Evolutionary conservation across 2,113 vertebrate genomes (phyloP), one percentile per base, ranked within the genome.

Genomic region (Martes martes): DNA sequence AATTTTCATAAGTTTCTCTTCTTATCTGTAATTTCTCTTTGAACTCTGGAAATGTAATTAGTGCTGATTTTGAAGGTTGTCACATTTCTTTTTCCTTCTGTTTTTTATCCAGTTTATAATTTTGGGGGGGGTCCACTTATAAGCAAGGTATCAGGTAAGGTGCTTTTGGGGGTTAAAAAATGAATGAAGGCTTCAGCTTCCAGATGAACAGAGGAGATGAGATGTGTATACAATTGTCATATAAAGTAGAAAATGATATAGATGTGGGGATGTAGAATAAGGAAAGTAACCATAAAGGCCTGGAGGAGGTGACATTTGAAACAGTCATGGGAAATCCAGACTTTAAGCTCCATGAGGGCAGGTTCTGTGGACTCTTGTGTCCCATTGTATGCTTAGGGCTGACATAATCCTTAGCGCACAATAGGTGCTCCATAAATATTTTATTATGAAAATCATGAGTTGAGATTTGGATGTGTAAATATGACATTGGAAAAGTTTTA

Each of bases 381-480:
- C 63, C 15, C 39, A 26, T 24, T 76, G 36, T 61, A 39, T 81
- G 33, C 16, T 11, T 21, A 83, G 11, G 24, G 28, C 16, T 91
- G 71, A 84, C 42, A 39, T 24, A 88, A 84, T 92, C n/a, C 59
- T 79, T 47, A 28, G 26, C 31, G 11, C 36, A 73, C 0, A 78
- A 0, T 52, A 63, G 47, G 28, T 95, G 21, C 28, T 94, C 24
- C 42, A 65, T 80, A 94, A 94, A 47, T 84, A 86, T 42, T 92
- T 78, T 57, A 67, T 96, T 94, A 33, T 73, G 18, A 71, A 96
- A 84, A 69, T 50, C 13, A 50, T 47, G 31, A 33, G 18, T 84
- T 94, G 36, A n/a, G n/a, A 67, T 91, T 96, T 95, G 31, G n/a
- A 11, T 90, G 78, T 91, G 26, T 91, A 85, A 82, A 85, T 84